These are phyloP conservation scores for Diogma glabrata DNA, from an alignment of 2,888 invertebrate species.

Conservation along the genomic window DNA sequence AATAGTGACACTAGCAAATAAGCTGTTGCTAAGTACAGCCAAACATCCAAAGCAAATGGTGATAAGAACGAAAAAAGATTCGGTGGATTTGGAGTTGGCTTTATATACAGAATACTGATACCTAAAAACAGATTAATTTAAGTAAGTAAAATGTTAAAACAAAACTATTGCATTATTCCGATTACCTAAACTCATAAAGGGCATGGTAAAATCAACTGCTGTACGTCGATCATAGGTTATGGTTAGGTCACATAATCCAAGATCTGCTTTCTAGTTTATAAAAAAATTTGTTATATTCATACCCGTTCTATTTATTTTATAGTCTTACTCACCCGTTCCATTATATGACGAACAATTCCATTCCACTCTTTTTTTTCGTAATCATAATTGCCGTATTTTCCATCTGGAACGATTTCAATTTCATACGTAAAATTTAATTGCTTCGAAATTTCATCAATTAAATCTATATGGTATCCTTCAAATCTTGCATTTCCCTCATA, in stretches of 20 bases:
- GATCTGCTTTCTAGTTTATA: constrained; percentile 78
- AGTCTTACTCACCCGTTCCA: constrained; percentile 52
- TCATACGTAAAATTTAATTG: constrained; percentile 55
- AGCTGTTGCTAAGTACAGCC: constrained; percentile 83
- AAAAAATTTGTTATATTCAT: background rate
- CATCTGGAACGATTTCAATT: constrained; percentile 59
- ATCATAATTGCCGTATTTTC: constrained; percentile 56
- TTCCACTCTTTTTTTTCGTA: constrained; percentile 65
- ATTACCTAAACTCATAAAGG: constrained; percentile 77
- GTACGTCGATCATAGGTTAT: constrained; percentile 84
- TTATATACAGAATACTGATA: constrained; percentile 79
- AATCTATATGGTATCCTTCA: constrained; percentile 84
- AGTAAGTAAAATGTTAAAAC: too few relatives aligned
- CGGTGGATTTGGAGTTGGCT: constrained; percentile 63
- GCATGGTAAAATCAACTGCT: constrained; percentile 88
- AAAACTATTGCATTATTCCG: too few relatives aligned
- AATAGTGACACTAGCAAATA: constrained; percentile 72
- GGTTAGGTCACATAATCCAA: constrained; percentile 91
- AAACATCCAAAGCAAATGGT: constrained; percentile 76
- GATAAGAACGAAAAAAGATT: constrained; percentile 81
- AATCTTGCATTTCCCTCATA: constrained; percentile 62
- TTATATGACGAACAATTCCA: constrained; percentile 62
- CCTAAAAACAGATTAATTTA: constrained; percentile 34
- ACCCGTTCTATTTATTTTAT: background rate
- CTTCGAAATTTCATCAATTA: constrained; percentile 70